These are phyloP conservation scores for Poeciliopsis turneri DNA, from an alignment of 2,797 vertebrate species.

Conservation along the genomic window DNA sequence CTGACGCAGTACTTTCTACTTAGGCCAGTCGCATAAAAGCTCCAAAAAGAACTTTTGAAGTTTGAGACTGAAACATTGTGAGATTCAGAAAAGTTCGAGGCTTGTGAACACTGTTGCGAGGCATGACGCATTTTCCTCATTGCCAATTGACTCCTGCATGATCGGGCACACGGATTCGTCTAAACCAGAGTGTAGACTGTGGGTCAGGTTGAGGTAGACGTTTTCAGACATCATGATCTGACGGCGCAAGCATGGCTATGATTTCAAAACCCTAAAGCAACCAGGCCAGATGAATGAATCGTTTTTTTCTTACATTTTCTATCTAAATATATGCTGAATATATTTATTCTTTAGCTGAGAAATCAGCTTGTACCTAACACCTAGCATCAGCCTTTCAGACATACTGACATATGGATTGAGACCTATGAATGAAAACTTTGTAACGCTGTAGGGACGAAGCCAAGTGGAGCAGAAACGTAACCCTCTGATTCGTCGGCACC, in stretches of 20 bases:
- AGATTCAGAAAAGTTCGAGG: not conserved
- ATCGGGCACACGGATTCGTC: not conserved
- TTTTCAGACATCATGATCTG: not conserved
- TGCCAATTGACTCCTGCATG: not conserved
- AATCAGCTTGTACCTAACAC: not conserved
- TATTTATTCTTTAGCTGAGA: not conserved
- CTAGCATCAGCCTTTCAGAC: not conserved
- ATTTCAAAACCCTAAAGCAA: not conserved
- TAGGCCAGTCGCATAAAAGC: not conserved
- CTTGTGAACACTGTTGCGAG: not conserved
- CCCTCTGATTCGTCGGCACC: not conserved
- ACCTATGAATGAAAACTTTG: not conserved
- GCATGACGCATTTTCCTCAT: not conserved
- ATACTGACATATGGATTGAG: not conserved
- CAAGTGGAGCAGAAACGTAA: not conserved
- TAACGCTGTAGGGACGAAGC: not conserved
- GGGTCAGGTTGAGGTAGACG: not conserved
- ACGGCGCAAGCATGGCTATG: not conserved
- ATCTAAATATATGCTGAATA: not conserved
- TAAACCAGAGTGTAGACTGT: not conserved
- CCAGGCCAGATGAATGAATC: not conserved
- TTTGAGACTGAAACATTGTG: too few species aligned
- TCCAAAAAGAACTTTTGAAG: not conserved
- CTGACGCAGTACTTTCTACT: not conserved
- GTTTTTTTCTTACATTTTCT: not conserved